These are phyloP conservation scores for Dorcus parallelipipedus DNA, from an alignment of 2,888 invertebrate genomes.

Conservation along the genomic window DNA sequence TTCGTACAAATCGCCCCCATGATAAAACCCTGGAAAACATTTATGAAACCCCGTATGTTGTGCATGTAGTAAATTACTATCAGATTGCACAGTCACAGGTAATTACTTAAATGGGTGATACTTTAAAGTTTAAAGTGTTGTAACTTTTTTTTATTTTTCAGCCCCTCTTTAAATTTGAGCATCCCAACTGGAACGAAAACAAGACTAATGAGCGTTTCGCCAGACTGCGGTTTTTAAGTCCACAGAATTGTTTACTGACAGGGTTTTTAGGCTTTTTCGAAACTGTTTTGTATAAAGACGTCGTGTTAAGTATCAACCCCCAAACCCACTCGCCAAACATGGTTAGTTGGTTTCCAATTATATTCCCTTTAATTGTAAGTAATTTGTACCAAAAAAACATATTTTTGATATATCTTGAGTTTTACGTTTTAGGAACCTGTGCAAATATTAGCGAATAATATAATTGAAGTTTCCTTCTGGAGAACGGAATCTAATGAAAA, in stretches of 20 bases:
- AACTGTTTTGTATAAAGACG: slow-evolving; percentile 77
- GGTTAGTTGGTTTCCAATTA: slow-evolving; percentile 98
- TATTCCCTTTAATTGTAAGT: slow-evolving; percentile 81
- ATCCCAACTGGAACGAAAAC: slow-evolving; percentile 74
- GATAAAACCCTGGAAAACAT: slow-evolving; percentile 55
- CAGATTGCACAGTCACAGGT: slow-evolving; percentile 68
- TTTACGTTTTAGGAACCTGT: slow-evolving; percentile 62
- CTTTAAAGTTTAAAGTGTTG: background rate
- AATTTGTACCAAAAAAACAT: background rate
- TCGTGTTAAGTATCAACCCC: slow-evolving; percentile 87
- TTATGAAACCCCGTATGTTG: slow-evolving; percentile 88
- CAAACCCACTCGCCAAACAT: slow-evolving; percentile 84
- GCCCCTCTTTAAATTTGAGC: slow-evolving; percentile 81
- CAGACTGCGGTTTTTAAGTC: slow-evolving; percentile 64
- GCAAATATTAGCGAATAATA: slow-evolving; percentile 65
- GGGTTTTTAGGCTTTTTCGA: slow-evolving; percentile 98
- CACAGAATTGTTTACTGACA: slow-evolving; percentile 78
- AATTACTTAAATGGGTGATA: slow-evolving; percentile 5
- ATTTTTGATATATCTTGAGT: background rate
- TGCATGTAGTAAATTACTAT: slow-evolving; percentile 83
- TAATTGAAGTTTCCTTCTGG: slow-evolving; percentile 83
- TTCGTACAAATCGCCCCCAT: slow-evolving; percentile 51
- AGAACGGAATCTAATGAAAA: slow-evolving; percentile 71
- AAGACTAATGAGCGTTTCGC: slow-evolving; percentile 73
- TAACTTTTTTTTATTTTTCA: slow-evolving; percentile 41